Percentiles rank a stretch among this genome's conserved stretches.
Conservation (phyloP, 2,888 invertebrate genomes). For the Gandaritis pyraliata region DNA sequence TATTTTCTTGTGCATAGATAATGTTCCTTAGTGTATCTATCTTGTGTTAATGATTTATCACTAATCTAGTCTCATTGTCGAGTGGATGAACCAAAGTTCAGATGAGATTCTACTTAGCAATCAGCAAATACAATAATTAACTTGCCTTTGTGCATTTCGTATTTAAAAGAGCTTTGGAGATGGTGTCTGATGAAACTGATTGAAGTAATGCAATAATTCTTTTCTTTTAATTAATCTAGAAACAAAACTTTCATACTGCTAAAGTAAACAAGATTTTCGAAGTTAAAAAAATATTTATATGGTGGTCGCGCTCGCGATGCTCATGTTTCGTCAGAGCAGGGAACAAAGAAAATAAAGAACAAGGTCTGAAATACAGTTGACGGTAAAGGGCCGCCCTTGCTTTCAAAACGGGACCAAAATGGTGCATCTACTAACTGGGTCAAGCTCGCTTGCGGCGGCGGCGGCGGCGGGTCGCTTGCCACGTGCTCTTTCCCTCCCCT, state of each 20-base stretch:
- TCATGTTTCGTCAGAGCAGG: constrained; percentile 2
- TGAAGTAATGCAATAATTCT: too few relatives aligned
- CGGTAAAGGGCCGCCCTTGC: constrained; percentile 68
- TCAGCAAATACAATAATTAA: constrained; percentile 46
- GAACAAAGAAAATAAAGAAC: constrained; percentile 50
- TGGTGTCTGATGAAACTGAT: neutral
- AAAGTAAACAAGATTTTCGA: too few relatives aligned
- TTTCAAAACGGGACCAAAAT: constrained; percentile 74
- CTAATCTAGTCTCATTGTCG: constrained; percentile 46
- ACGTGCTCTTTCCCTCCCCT: constrained; percentile 65
- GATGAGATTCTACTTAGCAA: constrained; percentile 45
- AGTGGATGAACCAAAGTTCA: constrained; percentile 53
- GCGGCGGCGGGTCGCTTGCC: constrained; percentile 64
- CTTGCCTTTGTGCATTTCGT: constrained; percentile 12
- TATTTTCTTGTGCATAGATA: constrained; percentile 2
- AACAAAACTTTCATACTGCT: too few relatives aligned
- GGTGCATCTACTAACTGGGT: constrained; percentile 80
- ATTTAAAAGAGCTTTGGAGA: constrained; percentile 3
- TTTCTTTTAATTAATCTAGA: too few relatives aligned
- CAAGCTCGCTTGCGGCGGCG: constrained; percentile 73
- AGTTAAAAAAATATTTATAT: neutral
- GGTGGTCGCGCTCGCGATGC: neutral
- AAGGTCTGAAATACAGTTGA: constrained; percentile 51
- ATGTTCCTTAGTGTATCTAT: neutral
- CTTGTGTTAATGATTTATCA: constrained; percentile 14